Conservation (phyloP, 1,140 invertebrate species). For the Aphaenogaster ashmeadi region DNA sequence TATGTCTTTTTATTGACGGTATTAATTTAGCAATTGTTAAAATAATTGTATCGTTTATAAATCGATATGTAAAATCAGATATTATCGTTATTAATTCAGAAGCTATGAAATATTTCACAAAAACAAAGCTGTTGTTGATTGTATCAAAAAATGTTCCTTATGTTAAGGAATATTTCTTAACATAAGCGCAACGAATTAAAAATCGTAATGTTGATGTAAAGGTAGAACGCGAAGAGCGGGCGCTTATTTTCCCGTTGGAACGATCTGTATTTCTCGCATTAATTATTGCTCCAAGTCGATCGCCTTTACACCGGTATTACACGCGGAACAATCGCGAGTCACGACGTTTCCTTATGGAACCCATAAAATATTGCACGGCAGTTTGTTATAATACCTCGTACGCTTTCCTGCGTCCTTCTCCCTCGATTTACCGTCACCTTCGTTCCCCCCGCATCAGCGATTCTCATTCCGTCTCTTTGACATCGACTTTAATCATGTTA, state of each 20-base stretch:
- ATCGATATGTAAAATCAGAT: background rate
- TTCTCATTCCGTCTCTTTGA: constrained; percentile 51
- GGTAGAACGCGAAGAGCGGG: background rate
- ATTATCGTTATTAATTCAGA: background rate
- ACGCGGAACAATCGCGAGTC: constrained; percentile 79
- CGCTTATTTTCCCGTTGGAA: constrained; percentile 49
- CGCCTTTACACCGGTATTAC: constrained; percentile 63
- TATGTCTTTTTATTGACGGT: background rate
- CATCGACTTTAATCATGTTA: constrained; percentile 4
- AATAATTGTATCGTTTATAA: background rate
- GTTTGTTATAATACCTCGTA: constrained; percentile 76
- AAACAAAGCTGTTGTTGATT: constrained; percentile 6
- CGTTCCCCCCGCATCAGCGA: constrained; percentile 45
- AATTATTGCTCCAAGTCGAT: constrained; percentile 64
- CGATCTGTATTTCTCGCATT: constrained; percentile 58
- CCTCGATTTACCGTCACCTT: constrained; percentile 65
- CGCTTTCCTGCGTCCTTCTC: constrained; percentile 59
- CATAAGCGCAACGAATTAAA: constrained; percentile 20
- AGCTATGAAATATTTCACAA: background rate
- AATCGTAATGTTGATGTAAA: constrained; percentile 26
- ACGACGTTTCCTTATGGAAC: constrained; percentile 84
- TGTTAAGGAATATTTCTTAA: background rate
- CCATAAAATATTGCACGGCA: constrained; percentile 81
- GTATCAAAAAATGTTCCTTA: background rate
- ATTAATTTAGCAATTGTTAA: constrained; percentile 18